These are phyloP conservation scores for Drosophila setosimentum DNA, from an alignment of 2,888 invertebrate genomes.

Conservation along the genomic window DNA sequence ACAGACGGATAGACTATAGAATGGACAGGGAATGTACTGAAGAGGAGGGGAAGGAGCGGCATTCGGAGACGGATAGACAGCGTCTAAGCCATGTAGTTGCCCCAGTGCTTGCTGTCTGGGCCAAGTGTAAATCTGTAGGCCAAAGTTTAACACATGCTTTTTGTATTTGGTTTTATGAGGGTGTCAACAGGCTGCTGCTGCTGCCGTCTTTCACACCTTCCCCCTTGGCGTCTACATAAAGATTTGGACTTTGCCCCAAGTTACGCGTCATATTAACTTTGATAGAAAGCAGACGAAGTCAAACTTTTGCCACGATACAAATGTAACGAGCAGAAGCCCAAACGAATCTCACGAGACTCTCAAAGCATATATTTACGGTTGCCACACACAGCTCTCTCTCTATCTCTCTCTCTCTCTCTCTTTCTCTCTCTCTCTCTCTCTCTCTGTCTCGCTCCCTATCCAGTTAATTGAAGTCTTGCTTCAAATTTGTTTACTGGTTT, in stretches of 20 bases:
- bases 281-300: constrained; percentile 13
- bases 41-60: background rate
- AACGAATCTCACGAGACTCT: constrained; percentile 19
- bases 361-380: constrained; percentile 16
- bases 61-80: constrained; percentile 17
- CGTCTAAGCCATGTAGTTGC: constrained; percentile 43
- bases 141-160: constrained; percentile 59
- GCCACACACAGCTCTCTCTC: background rate
- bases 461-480: constrained; percentile 21
- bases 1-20: constrained; percentile 10
- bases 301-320: constrained; percentile 36
- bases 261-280: constrained; percentile 35
- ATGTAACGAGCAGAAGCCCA: constrained; percentile 1
- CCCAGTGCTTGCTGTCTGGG: constrained; percentile 43
- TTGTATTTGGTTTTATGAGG: constrained; percentile 55
- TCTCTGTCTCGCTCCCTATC: background rate
- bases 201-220: background rate
- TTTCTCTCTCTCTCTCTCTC: background rate
- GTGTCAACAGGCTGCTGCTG: constrained; percentile 50
- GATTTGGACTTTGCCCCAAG: constrained; percentile 37
- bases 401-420: background rate
- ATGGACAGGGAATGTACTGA: background rate
- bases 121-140: constrained; percentile 55
- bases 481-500: constrained; percentile 12
- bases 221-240: background rate